Conservation (phyloP, 2,888 invertebrate species). For the Carcina quercana region DNA sequence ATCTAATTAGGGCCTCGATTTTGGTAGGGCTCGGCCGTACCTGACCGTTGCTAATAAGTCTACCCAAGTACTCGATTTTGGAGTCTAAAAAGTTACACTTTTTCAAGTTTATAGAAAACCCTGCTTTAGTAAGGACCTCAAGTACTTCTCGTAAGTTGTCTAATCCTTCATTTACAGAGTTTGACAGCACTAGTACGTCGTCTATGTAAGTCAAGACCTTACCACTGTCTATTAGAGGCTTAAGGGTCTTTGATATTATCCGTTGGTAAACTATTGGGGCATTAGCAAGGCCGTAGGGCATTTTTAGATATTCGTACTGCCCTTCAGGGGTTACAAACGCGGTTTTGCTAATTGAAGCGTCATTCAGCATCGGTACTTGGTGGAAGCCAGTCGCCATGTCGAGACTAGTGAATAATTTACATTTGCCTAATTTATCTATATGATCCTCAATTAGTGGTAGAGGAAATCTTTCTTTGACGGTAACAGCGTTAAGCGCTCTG, state of each 20-base stretch:
- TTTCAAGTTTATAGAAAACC: slow-evolving; percentile 16
- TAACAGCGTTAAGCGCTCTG: slow-evolving; percentile 12
- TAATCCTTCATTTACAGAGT: slow-evolving; percentile 10
- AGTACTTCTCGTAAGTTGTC: slow-evolving; percentile 9
- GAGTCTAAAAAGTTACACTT: slow-evolving; percentile 16
- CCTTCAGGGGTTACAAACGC: slow-evolving; percentile 7
- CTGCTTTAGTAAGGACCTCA: slow-evolving; percentile 12
- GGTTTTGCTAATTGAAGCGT: background rate
- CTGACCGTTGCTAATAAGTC: slow-evolving; percentile 9
- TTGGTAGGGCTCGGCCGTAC: slow-evolving; percentile 3
- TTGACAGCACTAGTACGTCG: slow-evolving; percentile 14
- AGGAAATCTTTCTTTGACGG: slow-evolving; percentile 10
- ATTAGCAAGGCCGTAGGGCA: slow-evolving; percentile 10
- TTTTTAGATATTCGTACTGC: slow-evolving; percentile 10
- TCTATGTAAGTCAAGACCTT: slow-evolving; percentile 5
- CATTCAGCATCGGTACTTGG: background rate
- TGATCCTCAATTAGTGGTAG: slow-evolving; percentile 11
- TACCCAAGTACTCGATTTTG: slow-evolving; percentile 17
- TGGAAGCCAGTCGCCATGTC: background rate
- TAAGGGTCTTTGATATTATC: background rate
- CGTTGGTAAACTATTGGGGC: background rate
- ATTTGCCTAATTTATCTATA: background rate
- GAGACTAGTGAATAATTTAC: background rate
- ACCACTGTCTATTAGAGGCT: background rate
- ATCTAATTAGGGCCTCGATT: background rate